Evolutionary conservation across 2,888 invertebrate species (phyloP), one percentile per base, ranked within the genome.

Genomic region (Idaea biselata): DNA sequence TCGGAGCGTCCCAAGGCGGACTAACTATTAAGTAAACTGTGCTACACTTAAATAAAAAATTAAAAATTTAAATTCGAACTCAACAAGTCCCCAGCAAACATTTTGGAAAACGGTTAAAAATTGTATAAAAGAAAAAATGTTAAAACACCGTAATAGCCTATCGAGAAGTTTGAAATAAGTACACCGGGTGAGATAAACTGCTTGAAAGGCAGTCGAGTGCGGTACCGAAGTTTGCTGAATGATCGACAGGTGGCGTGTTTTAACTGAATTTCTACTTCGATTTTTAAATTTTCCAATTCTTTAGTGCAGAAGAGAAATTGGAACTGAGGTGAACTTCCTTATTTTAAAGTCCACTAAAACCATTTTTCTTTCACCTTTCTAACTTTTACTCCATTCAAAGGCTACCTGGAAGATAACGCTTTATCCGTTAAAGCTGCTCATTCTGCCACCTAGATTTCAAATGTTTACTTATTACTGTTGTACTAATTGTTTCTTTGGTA

Each of bases 91-190:
- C n/a, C n/a, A n/a, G 11, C 44, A 44, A 44, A 44, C 44, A 6
- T 44, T 44, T 44, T 44, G 44, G 44, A 44, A 44, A 44, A 44
- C 11, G 11, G 8, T 44, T 44, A 11, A 44, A 44, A 44, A 14
- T 44, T 11, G 25, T 25, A 25, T 11, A 44, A 68, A 59, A 64
- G n/a, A 58, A 71, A 75, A 73, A 76, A 70, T 65, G 73, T 70
- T 73, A 77, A 80, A 81, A 81, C 76, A 78, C 78, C 79, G 74
- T 78, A 80, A 83, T 79, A 77, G 79, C 77, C 83, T 81, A 84
- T 86, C 80, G 79, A 68, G 64, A 84, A 85, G 79, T 84, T 84
- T 81, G 69, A 73, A 80, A 83, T 80, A 73, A 80, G 83, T 80
- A 80, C 81, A 83, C 82, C 80, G 75, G 74, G 71, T 73, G 77